Percentiles rank a stretch among this genome's conserved stretches.
Conservation (phyloP, 2,113 vertebrate species). For the Crocuta crocuta region DNA sequence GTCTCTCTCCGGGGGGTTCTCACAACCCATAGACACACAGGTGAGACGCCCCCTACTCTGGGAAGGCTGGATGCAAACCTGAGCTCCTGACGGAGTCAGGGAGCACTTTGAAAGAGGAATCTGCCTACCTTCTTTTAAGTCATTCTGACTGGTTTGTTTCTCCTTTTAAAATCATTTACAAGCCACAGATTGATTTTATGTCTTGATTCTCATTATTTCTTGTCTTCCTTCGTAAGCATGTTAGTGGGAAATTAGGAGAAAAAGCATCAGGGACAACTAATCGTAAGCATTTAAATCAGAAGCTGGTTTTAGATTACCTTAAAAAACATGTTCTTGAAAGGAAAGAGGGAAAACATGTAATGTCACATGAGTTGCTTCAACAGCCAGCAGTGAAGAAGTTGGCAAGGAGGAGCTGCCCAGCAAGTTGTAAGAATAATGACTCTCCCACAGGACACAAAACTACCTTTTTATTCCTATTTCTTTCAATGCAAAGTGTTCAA, state of each 20-base stretch:
- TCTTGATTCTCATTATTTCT: conserved; percentile 7
- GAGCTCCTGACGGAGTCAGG: not conserved
- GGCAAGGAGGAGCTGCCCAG: not conserved
- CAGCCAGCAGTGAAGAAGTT: not conserved
- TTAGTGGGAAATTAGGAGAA: not conserved
- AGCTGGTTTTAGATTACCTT: not conserved
- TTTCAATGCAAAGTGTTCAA: conserved; percentile 72
- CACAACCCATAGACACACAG: accelerated
- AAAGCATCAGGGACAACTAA: not conserved
- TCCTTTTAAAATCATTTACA: not conserved
- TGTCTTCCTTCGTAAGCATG: not conserved
- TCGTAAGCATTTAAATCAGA: not conserved
- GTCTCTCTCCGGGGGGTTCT: not conserved
- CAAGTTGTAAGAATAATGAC: conserved; percentile 59
- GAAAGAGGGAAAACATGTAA: not conserved
- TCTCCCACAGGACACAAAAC: conserved; percentile 30
- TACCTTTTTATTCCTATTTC: conserved; percentile 63
- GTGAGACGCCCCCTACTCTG: not conserved
- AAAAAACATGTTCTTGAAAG: not conserved
- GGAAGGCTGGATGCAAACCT: not conserved
- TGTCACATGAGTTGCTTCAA: not conserved
- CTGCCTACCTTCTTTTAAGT: not conserved
- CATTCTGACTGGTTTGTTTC: not conserved
- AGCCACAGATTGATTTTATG: not conserved
- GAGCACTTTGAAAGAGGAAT: not conserved